Percentiles rank a stretch among this genome's conserved stretches.
These are phyloP conservation scores for Decapterus maruadsi DNA, from an alignment of 2,797 vertebrate genomes.

Conservation along the genomic window DNA sequence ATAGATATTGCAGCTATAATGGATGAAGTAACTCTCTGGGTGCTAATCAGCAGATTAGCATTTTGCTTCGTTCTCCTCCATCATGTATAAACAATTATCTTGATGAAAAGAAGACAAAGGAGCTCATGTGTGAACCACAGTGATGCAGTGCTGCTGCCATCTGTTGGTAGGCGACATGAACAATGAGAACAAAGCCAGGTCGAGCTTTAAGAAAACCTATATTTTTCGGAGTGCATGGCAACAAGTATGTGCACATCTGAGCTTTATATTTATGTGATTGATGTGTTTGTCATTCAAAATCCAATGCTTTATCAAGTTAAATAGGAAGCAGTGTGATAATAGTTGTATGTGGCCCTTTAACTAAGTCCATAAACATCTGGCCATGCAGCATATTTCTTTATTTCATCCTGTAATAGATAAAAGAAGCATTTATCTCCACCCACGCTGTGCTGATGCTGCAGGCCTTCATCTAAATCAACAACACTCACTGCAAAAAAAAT, in stretches of 20 bases:
- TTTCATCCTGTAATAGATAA: neutral
- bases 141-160: slow-evolving; percentile 78
- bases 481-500: neutral
- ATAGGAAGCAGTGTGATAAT: too few species aligned
- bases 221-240: too few species aligned
- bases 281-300: too few species aligned
- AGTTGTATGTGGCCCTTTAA: neutral
- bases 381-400: neutral
- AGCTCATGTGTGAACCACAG: neutral
- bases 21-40: slow-evolving; percentile 32
- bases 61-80: slow-evolving; percentile 27
- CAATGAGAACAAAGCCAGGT: neutral
- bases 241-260: neutral
- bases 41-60: slow-evolving; percentile 53
- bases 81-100: slow-evolving; percentile 26
- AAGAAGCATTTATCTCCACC: neutral
- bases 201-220: neutral
- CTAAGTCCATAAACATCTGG: slow-evolving; percentile 1
- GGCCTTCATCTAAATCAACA: neutral
- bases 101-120: slow-evolving; percentile 32
- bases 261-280: neutral
- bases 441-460: neutral
- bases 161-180: slow-evolving; percentile 66
- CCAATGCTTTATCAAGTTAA: too few species aligned
- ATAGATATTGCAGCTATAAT: slow-evolving; percentile 37